Evolutionary conservation across 2,888 invertebrate species (phyloP).

Genomic region (Psococerastis gibbosa): DNA sequence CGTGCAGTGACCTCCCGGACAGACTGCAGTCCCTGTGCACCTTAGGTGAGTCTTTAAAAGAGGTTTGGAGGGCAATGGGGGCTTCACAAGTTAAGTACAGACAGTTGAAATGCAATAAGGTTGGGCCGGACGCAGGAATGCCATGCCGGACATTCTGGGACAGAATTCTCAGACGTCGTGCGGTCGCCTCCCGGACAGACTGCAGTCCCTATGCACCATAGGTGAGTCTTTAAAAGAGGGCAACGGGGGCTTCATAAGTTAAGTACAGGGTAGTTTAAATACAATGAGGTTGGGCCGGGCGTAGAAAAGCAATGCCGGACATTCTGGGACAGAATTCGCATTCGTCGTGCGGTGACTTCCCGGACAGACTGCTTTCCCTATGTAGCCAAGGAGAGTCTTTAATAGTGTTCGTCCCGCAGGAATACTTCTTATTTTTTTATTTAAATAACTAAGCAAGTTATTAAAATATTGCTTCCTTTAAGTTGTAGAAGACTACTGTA

Average conservation of each 20-base stretch:
- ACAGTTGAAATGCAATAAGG: too few species aligned
- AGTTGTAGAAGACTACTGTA: too few species aligned
- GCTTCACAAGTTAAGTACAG: too few species aligned
- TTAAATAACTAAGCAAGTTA: too few species aligned
- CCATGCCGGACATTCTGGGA: conserved; percentile 65
- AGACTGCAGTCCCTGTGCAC: conserved; percentile 26
- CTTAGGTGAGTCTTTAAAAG: conserved; percentile 23
- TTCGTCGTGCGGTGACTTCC: conserved; percentile 56
- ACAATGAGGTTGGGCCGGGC: conserved; percentile 68
- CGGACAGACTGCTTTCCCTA: conserved; percentile 40
- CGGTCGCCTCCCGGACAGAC: conserved; percentile 52
- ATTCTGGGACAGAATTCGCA: conserved; percentile 54
- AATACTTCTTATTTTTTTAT: too few species aligned
- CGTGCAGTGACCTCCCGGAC: conserved; percentile 58
- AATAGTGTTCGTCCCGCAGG: too few species aligned
- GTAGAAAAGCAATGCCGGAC: conserved; percentile 75
- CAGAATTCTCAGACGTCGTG: conserved; percentile 51
- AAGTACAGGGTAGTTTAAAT: too few species aligned
- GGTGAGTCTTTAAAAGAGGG: too few species aligned
- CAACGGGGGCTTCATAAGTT: too few species aligned
- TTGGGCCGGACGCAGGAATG: conserved; percentile 72
- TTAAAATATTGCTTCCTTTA: too few species aligned
- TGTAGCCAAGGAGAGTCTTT: too few species aligned
- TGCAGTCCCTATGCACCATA: conserved; percentile 23
- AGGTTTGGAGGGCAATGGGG: too few species aligned